Percentiles rank a stretch among this genome's conserved stretches.
Conservation (phyloP, 2,113 vertebrate species). For the Myocastor coypus region DNA sequence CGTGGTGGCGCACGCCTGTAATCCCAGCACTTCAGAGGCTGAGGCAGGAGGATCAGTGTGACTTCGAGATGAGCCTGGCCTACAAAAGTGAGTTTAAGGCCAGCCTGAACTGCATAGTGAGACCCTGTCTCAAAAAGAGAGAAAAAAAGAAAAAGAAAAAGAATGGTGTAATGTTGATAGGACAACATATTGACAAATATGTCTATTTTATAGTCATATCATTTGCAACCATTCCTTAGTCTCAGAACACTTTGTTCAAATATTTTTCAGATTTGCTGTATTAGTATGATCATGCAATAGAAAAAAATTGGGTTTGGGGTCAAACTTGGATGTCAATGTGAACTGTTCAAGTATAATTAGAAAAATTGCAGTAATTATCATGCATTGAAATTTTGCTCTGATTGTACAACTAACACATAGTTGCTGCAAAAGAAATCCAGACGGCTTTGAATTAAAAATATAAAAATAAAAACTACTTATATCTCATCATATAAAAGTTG, state of each 20-base stretch:
- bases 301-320: not conserved
- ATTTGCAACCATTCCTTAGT: slow-evolving; percentile 42
- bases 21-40: too few relatives aligned
- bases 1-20: too few relatives aligned
- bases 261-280: not conserved
- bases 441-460: not conserved
- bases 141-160: too few relatives aligned
- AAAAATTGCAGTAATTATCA: slow-evolving; percentile 16
- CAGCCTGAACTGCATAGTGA: too few relatives aligned
- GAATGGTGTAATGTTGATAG: slow-evolving; percentile 1
- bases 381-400: not conserved
- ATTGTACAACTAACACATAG: not conserved
- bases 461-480: slow-evolving; percentile 15
- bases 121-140: too few relatives aligned
- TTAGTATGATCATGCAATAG: not conserved
- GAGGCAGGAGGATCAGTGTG: too few relatives aligned
- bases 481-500: not conserved
- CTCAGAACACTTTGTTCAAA: slow-evolving; percentile 36
- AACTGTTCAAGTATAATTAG: not conserved
- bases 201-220: not conserved
- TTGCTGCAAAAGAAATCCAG: not conserved
- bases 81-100: too few relatives aligned
- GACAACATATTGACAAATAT: slow-evolving; percentile 18
- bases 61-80: too few relatives aligned
- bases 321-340: not conserved